These are phyloP conservation scores for Tetragonisca angustula DNA, from an alignment of 2,888 invertebrate genomes.

Conservation along the genomic window DNA sequence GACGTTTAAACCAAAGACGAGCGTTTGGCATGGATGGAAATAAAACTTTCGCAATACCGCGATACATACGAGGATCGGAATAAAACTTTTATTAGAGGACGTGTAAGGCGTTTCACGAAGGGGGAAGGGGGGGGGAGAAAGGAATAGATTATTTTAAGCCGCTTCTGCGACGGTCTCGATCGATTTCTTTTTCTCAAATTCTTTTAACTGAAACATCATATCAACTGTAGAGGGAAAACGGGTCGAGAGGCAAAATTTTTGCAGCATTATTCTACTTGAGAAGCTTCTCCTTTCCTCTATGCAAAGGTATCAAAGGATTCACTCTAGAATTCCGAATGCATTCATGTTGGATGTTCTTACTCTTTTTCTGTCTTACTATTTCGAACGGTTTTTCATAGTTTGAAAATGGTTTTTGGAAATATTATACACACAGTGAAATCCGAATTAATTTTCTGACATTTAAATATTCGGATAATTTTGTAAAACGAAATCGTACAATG, in stretches of 20 bases:
- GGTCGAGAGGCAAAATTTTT: slow-evolving; percentile 10
- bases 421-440: no score
- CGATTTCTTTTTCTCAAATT: slow-evolving; percentile 3
- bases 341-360: no score
- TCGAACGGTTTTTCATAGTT: no score
- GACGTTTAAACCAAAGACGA: slow-evolving; percentile 1
- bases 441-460: no score
- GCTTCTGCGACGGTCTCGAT: background rate
- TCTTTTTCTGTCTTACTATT: no score
- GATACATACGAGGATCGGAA: background rate
- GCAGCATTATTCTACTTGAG: background rate
- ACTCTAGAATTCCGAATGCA: no score
- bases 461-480: no score
- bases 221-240: background rate
- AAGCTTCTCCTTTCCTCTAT: background rate
- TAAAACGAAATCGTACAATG: no score
- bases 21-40: background rate
- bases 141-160: slow-evolving; percentile 1
- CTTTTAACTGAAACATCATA: slow-evolving; percentile 1
- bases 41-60: background rate
- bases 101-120: background rate
- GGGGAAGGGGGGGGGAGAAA: background rate
- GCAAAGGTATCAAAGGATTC: background rate
- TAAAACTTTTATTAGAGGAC: slow-evolving; percentile 9
- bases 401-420: no score